These are phyloP conservation scores for Priocnemis perturbator DNA, from an alignment of 2,888 invertebrate species.

Conservation along the genomic window DNA sequence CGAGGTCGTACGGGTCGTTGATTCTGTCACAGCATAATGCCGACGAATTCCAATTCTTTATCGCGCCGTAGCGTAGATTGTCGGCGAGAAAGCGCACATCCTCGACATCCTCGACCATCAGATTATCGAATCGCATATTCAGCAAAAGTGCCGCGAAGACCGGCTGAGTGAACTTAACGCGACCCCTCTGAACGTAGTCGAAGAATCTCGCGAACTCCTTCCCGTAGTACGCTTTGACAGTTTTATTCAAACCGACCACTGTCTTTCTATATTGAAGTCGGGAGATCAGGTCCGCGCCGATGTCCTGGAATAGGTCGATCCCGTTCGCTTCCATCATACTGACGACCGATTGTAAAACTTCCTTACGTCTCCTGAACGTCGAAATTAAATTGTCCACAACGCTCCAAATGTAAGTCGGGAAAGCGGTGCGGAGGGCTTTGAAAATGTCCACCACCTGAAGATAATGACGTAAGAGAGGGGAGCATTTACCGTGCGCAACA, in stretches of 20 bases:
- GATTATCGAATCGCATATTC: constrained; percentile 37
- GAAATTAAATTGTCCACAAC: too few species aligned
- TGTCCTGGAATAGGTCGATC: constrained; percentile 40
- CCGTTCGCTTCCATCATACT: constrained; percentile 8
- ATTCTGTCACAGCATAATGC: not conserved
- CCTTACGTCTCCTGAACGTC: constrained; percentile 28
- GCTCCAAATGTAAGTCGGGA: too few species aligned
- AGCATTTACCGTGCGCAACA: too few species aligned
- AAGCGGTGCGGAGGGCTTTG: constrained; percentile 20
- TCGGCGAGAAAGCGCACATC: constrained; percentile 44
- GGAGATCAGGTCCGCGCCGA: constrained; percentile 33
- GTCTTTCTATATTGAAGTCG: constrained; percentile 19
- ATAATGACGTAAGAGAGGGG: not conserved
- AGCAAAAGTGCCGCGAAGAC: constrained; percentile 43
- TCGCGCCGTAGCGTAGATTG: constrained; percentile 35
- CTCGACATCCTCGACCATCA: constrained; percentile 37
- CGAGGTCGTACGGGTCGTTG: too few species aligned
- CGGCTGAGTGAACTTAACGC: constrained; percentile 43
- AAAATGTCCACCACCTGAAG: constrained; percentile 41
- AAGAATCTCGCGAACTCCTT: constrained; percentile 43
- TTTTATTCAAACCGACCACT: not conserved
- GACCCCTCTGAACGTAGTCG: constrained; percentile 28
- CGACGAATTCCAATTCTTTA: constrained; percentile 40
- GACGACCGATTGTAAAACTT: constrained; percentile 12
- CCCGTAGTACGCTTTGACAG: constrained; percentile 27